A percentile compares a stretch with the other conserved stretches of the same genome.
phyloP scores from a whole-genome alignment of 1,140 invertebrate genomes.

The Brachionus plicatilis region DNA sequence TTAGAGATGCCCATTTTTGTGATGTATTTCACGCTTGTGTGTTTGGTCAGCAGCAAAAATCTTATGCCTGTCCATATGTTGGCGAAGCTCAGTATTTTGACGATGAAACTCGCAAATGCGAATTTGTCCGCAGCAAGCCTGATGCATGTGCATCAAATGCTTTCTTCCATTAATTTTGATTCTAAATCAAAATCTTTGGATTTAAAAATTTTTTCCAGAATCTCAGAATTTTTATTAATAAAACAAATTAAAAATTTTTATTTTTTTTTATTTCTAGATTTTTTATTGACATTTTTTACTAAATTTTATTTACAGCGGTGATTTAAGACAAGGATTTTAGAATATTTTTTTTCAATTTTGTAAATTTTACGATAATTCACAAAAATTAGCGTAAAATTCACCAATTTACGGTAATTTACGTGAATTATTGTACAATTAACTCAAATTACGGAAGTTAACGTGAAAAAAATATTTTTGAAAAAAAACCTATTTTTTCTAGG shows the following conservation, averaged over 20 bases:
- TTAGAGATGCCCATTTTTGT: neutral
- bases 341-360: no score
- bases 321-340: no score
- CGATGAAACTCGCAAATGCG: neutral
- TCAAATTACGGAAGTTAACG: no score
- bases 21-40: slow-evolving; percentile 17
- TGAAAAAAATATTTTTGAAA: no score
- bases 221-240: neutral
- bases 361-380: no score
- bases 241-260: neutral
- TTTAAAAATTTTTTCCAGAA: neutral
- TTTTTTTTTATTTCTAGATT: no score
- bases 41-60: neutral
- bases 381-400: no score
- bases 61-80: neutral
- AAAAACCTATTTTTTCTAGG: no score
- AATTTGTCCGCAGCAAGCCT: neutral
- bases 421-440: no score
- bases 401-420: no score
- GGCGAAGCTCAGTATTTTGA: neutral
- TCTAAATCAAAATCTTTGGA: neutral
- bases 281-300: no score
- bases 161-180: neutral
- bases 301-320: no score
- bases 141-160: neutral